Evolutionary conservation across 1,140 invertebrate species (phyloP), one percentile per base, ranked within the genome.

Genomic region (Nephotettix cincticeps): DNA sequence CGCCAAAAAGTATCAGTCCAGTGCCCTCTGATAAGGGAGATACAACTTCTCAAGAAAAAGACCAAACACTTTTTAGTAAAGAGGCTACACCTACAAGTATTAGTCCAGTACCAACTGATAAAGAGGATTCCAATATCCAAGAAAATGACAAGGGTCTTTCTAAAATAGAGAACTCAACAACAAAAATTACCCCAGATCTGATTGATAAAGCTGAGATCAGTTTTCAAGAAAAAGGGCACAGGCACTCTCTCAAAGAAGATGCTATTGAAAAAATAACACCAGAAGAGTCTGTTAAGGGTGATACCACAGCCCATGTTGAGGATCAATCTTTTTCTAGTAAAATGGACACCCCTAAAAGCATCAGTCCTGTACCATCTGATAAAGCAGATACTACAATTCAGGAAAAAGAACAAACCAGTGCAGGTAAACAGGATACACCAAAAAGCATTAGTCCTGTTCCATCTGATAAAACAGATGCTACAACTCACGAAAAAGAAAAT

Each of bases 61-160:
- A 36, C 32, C 4, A 36, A 36, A 14, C 32, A 36, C 4, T 14
- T 36, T 36, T 36, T 6, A 14, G 14, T n/a, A n/a, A n/a, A n/a
- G n/a, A n/a, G n/a, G n/a, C n/a, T n/a, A n/a, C n/a, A n/a, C n/a
- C n/a, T n/a, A n/a, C n/a, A n/a, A n/a, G 27, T n/a, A 25, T 61
- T 6, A 70, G 68, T 61, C 68, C 68, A 58, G 28, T 70, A 21
- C 68, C 68, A 14, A n/a, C 6, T 61, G 56, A 58, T 19, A 61
- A 70, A 58, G 54, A 25, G 19, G 47, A 51, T n/a, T 9, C 3
- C 19, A n/a, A 4, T 51, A 51, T 21, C 6, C 6, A 51, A 3
- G 47, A 51, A 4, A 21, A 19, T 6, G 21, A 19, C 19, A 6
- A 9, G 19, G 4, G 3, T 19, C 6, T 19, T 3, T n/a, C 6